Base-by-base conservation (phyloP, 37 sponge, comb jelly and placozoan species). In the Ianthella basta region DNA sequence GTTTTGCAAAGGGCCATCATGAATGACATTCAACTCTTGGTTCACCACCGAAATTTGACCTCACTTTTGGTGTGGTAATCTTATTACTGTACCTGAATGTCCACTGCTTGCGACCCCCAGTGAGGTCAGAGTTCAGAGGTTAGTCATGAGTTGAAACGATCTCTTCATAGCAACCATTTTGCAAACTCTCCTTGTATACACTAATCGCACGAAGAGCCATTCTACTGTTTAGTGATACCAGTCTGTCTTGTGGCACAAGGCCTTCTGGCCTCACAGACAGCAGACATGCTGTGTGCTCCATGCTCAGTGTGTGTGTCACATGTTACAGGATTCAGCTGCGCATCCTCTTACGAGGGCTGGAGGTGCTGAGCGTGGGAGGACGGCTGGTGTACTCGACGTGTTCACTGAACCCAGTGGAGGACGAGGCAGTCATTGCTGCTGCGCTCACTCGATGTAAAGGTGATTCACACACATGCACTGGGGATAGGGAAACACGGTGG, bases 371-470 rank as follows among this genome's bases (percentile, higher is more conserved):
- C 6, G 87, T 70, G 15, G 97, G 96, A 16, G 99, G 99, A 15
- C 57, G 92, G 32, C 72, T 99, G 78, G 99, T 97, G 34, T 99
- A 99, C 91, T 99, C 99, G 38, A 99, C 99, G 0, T 99, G 99
- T 79, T 99, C 99, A 50, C 87, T 99, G 65, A 99, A 99, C 59
- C 99, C 99, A 36, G 79, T 99, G n/a, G 99, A 99, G 78, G 80
- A 99, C 56, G 99, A 99, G 65, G 99, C 99, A 27, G 95, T 97
- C 37, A 72, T 99, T 30, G 86, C 88, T 37, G 82, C 94, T 13
- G 84, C 86, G 0, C 78, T 99, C 16, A 72, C 78, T 19, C 79
- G 82, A 39, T 83, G 93, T 56, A 83, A 88, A 87, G 96, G 96
- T 95, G 50, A 44, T 8, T 50, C n/a, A n/a, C 1, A 16, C 25